Percentiles rank a stretch among this genome's conserved stretches.
phyloP scores from a whole-genome alignment of 2,113 vertebrate species.

The Eubucco bourcierii region DNA sequence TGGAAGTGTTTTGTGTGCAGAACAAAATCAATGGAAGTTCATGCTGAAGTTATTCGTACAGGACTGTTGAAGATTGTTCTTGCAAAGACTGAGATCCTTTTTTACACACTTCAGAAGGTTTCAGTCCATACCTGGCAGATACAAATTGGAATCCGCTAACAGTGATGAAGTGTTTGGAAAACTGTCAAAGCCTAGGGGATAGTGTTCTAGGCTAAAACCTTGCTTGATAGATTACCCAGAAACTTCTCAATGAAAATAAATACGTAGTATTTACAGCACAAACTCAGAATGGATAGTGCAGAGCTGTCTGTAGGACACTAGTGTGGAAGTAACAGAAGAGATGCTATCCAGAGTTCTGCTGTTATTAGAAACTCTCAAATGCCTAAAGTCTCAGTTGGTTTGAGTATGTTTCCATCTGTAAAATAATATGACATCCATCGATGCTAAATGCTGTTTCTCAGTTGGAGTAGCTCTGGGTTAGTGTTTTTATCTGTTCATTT shows the following conservation, averaged over 20 bases:
- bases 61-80: not conserved
- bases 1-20: not conserved
- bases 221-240: not conserved
- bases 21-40: not conserved
- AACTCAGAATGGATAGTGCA: not conserved
- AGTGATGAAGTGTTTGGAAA: not conserved
- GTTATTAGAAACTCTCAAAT: not conserved
- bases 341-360: not conserved
- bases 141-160: not conserved
- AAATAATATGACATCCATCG: not conserved
- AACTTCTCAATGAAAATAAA: not conserved
- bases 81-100: not conserved
- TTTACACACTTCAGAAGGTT: not conserved
- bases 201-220: not conserved
- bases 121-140: not conserved
- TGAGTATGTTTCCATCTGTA: not conserved
- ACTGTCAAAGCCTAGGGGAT: not conserved
- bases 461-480: not conserved
- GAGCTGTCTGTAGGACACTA: not conserved
- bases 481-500: not conserved
- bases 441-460: not conserved
- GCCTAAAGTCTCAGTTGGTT: not conserved
- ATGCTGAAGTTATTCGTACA: not conserved
- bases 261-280: not conserved
- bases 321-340: not conserved